phyloP scores from a whole-genome alignment of 2,113 vertebrate species.

The Charadrius vociferus region DNA sequence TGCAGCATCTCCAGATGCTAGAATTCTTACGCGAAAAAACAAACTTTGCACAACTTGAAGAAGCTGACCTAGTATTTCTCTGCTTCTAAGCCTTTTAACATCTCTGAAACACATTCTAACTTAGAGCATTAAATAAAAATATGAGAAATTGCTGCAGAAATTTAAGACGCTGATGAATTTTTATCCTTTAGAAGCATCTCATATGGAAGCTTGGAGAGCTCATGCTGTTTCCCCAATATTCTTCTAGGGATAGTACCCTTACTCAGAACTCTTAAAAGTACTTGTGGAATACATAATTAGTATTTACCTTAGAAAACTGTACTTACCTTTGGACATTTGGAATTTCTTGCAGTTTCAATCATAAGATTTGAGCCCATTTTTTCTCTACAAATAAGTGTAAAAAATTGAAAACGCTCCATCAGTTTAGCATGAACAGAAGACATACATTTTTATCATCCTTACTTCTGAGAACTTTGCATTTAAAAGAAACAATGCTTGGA shows the following conservation, averaged over 20 bases:
- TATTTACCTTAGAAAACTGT: neutral
- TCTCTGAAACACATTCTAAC: neutral
- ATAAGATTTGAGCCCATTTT: slow-evolving; percentile 91
- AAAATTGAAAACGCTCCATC: neutral
- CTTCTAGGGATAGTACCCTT: neutral
- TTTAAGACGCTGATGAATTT: neutral
- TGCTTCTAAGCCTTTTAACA: neutral
- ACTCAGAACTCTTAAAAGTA: neutral
- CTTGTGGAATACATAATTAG: neutral
- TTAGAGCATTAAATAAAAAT: neutral
- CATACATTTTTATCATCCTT: neutral
- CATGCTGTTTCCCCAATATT: neutral
- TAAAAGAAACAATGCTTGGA: neutral
- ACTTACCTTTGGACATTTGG: slow-evolving; percentile 90
- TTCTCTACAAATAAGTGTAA: slow-evolving; percentile 79
- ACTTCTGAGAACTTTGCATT: neutral
- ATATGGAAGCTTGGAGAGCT: neutral
- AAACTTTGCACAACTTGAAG: neutral
- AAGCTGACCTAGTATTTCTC: neutral
- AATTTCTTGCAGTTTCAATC: slow-evolving; percentile 93
- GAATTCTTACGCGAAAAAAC: neutral
- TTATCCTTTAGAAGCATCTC: neutral
- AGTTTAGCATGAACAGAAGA: neutral
- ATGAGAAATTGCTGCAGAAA: neutral
- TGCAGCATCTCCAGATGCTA: neutral